phyloP scores from a whole-genome alignment of 2,888 invertebrate species.

The Spodoptera littoralis region DNA sequence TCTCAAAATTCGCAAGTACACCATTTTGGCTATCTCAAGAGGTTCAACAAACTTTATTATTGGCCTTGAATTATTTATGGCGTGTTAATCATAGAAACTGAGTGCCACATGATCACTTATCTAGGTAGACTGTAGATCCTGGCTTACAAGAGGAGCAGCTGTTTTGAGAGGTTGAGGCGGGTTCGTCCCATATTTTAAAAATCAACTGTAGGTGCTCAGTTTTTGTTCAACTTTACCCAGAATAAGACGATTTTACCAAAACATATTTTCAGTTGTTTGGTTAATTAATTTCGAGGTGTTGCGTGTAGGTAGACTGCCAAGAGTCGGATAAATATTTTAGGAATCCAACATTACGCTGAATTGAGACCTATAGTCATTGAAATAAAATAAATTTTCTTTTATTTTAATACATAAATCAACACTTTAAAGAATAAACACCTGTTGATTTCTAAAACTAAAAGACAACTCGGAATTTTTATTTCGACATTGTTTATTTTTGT shows the following conservation, averaged over 20 bases:
- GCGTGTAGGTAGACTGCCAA: slow-evolving; percentile 6
- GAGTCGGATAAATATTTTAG: slow-evolving; percentile 26
- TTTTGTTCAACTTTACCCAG: neutral
- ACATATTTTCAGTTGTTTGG: slow-evolving; percentile 15
- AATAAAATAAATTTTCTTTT: slow-evolving; percentile 9
- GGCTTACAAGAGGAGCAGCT: too few species aligned
- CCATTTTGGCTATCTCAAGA: slow-evolving; percentile 27
- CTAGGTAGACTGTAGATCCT: too few species aligned
- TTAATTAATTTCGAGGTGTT: slow-evolving; percentile 5
- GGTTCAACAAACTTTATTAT: slow-evolving; percentile 40
- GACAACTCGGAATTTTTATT: slow-evolving; percentile 3
- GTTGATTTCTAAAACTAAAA: slow-evolving; percentile 11
- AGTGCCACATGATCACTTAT: too few species aligned
- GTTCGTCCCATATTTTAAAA: too few species aligned
- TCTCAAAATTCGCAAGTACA: slow-evolving; percentile 6
- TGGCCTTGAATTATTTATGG: slow-evolving; percentile 35
- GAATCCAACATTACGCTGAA: slow-evolving; percentile 1
- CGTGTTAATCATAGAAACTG: neutral
- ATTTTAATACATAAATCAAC: slow-evolving; percentile 9
- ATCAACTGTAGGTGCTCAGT: too few species aligned
- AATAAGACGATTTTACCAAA: neutral
- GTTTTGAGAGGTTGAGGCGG: too few species aligned
- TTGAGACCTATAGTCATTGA: neutral
- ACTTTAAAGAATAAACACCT: slow-evolving; percentile 7
- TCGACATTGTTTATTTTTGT: slow-evolving; percentile 4